These are phyloP conservation scores for Mylabris phalerata DNA, from an alignment of 1,140 invertebrate genomes.

Conservation along the genomic window DNA sequence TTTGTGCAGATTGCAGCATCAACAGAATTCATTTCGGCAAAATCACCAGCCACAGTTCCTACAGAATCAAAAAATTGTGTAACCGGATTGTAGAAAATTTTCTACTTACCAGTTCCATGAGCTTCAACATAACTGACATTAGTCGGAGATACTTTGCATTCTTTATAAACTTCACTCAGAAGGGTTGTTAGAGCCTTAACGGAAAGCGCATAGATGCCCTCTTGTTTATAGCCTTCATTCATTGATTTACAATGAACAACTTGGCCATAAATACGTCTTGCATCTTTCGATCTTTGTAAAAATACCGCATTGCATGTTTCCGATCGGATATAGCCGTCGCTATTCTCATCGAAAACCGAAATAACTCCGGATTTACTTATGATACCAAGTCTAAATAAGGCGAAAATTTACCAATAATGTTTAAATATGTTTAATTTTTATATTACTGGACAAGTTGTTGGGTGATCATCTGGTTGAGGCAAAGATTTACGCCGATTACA, in stretches of 20 bases:
- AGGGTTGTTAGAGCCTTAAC: slow-evolving; percentile 72
- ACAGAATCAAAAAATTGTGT: no score
- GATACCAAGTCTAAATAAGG: slow-evolving; percentile 63
- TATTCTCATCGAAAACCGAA: slow-evolving; percentile 81
- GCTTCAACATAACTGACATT: slow-evolving; percentile 79
- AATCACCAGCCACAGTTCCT: slow-evolving; percentile 67
- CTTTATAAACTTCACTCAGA: slow-evolving; percentile 76
- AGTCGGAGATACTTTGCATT: slow-evolving; percentile 66
- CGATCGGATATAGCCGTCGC: slow-evolving; percentile 66
- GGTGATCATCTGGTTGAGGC: slow-evolving; percentile 78
- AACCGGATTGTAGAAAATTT: no score
- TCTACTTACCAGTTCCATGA: slow-evolving; percentile 69
- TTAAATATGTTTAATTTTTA: neutral
- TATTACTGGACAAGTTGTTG: slow-evolving; percentile 67
- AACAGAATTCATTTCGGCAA: slow-evolving; percentile 82
- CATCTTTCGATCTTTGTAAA: slow-evolving; percentile 73
- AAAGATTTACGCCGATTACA: slow-evolving; percentile 76
- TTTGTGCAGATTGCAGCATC: slow-evolving; percentile 71
- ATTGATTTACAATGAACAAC: slow-evolving; percentile 59
- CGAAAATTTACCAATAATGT: neutral
- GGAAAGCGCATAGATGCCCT: slow-evolving; percentile 86
- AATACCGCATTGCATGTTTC: slow-evolving; percentile 71
- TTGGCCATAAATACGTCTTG: slow-evolving; percentile 64
- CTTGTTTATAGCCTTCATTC: slow-evolving; percentile 71
- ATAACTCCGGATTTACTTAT: slow-evolving; percentile 78